Evolutionary conservation across 2,797 vertebrate genomes (phyloP), one percentile per base, ranked within the genome.

Genomic region (Antrozous pallidus): DNA sequence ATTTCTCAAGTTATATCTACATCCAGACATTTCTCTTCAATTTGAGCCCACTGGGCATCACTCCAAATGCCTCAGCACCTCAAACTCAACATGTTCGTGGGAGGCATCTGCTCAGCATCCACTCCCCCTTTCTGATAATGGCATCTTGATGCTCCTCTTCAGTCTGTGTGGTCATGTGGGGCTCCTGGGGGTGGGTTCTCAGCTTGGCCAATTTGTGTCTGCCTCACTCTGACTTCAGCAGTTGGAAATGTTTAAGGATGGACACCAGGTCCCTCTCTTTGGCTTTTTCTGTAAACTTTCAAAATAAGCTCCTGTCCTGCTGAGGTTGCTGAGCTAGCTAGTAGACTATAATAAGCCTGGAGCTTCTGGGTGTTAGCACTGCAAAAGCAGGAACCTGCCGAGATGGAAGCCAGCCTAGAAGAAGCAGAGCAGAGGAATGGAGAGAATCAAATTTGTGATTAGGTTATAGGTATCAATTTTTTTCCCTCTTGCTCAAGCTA

Each of bases 401-500:
- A 87, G 77, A 70, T 56, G 58, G 54, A 85, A 70, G 26, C 47
- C 45, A 85, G 47, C 40, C 33, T 67, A 54, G 51, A 69, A 20
- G 63, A 81, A 58, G 56, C 42, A 78, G 79, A 75, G 26, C 51
- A 38, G 31, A 71, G 33, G 67, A 38, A 58, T 31, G 31, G 49
- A 93, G 65, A 71, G 8, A 61, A 58, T 58, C 26, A 58, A 40
- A 54, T 82, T 40, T 42, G n/a, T 58, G 45, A 75, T 26, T 70
- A 8, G 10, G 8, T 47, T 70, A 67, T 22, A 83, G 20, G 61
- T 88, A 33, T 91, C 45, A 69, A 88, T 63, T 90, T 69, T 90
- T 47, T 91, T 87, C 7, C n/a, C n/a, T 89, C 77, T 95, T 54
- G 16, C 20, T 86, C 22, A 75, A 89, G 75, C 24, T 61, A 91